Evolutionary conservation across 2,888 invertebrate species (phyloP).

Genomic region (Caenorhabditis drosophilae): DNA sequence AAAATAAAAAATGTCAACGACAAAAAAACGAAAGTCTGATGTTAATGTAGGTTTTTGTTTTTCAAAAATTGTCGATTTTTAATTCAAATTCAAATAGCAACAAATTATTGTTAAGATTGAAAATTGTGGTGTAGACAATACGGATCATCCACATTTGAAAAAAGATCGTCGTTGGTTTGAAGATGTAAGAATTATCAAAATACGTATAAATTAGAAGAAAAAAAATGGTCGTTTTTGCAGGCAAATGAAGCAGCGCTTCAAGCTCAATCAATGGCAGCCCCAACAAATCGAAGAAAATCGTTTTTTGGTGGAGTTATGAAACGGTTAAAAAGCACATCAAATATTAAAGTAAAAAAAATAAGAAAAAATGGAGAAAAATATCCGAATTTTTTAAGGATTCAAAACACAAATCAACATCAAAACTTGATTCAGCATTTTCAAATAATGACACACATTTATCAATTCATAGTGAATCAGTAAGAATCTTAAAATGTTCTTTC

Average conservation of each 20-base stretch:
- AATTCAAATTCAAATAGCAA: not conserved
- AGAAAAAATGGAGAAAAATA: too few relatives aligned
- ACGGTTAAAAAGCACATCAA: constrained; percentile 16
- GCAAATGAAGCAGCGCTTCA: not conserved
- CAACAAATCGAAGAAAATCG: constrained; percentile 13
- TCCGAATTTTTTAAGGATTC: constrained; percentile 15
- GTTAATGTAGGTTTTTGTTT: constrained; percentile 19
- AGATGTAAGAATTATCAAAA: constrained; percentile 8
- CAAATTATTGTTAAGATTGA: constrained; percentile 15
- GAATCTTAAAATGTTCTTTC: too few relatives aligned
- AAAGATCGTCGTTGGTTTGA: constrained; percentile 28
- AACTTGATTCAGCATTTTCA: constrained; percentile 6
- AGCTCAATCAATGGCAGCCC: not conserved
- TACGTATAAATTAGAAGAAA: not conserved
- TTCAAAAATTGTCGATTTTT: too few relatives aligned
- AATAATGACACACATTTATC: constrained; percentile 20
- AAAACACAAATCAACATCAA: constrained; percentile 10
- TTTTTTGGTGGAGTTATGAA: constrained; percentile 20
- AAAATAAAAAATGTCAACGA: constrained; percentile 12
- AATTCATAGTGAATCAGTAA: constrained; percentile 27
- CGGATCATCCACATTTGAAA: constrained; percentile 15
- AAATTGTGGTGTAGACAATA: constrained; percentile 10
- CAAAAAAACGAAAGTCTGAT: constrained; percentile 34
- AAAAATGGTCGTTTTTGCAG: too few relatives aligned
- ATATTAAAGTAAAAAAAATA: too few relatives aligned